These are phyloP conservation scores for Opisthograptis luteolata DNA, from an alignment of 2,888 invertebrate species.

Conservation along the genomic window DNA sequence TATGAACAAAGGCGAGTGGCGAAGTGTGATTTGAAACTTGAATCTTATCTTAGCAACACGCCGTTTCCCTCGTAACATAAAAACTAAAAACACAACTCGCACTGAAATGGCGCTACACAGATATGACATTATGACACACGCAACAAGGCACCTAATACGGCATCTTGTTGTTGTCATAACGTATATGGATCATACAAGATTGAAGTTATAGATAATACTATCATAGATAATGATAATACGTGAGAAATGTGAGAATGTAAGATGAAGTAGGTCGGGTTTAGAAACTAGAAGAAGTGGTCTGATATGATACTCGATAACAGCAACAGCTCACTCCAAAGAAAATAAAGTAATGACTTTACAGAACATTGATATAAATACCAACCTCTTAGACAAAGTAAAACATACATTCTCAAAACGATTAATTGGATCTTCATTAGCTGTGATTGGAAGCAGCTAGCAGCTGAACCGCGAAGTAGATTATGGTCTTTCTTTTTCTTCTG, in stretches of 20 bases:
- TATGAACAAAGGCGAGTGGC: slow-evolving; percentile 17
- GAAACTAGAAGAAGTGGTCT: slow-evolving; percentile 11
- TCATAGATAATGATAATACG: slow-evolving; percentile 25
- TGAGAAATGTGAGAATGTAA: slow-evolving; percentile 22
- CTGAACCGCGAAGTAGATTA: too few species aligned
- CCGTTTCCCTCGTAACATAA: slow-evolving; percentile 15
- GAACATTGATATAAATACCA: too few species aligned
- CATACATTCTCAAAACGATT: too few species aligned
- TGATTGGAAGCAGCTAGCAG: too few species aligned
- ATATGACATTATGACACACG: slow-evolving; percentile 19
- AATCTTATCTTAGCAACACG: slow-evolving; percentile 6
- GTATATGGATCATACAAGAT: slow-evolving; percentile 26
- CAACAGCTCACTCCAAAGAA: background rate
- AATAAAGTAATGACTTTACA: background rate
- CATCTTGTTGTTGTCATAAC: slow-evolving; percentile 19
- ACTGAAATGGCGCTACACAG: slow-evolving; percentile 10
- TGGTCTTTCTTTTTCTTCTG: too few species aligned
- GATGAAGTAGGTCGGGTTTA: slow-evolving; percentile 29
- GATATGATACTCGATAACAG: slow-evolving; percentile 7
- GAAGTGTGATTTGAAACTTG: slow-evolving; percentile 10
- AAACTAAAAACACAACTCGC: slow-evolving; percentile 17
- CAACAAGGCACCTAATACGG: slow-evolving; percentile 19
- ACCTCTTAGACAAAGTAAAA: too few species aligned
- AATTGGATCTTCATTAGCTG: too few species aligned
- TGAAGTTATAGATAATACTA: slow-evolving; percentile 21